A percentile compares a stretch with the other conserved stretches of the same genome.
These are phyloP conservation scores for Anguilla marmorata DNA, from an alignment of 2,797 vertebrate genomes.

Conservation along the genomic window DNA sequence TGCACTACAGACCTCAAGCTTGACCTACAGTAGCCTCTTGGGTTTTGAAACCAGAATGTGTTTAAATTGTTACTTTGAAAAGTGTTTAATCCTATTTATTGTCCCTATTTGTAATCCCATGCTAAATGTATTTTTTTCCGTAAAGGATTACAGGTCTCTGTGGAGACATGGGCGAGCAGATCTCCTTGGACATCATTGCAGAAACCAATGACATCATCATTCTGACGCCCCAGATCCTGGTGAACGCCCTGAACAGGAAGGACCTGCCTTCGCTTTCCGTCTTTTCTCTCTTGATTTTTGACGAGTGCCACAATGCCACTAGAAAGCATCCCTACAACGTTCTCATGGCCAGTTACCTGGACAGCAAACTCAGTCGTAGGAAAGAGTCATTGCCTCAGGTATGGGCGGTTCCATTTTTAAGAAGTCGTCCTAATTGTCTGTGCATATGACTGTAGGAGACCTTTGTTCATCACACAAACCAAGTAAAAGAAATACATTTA, in stretches of 20 bases:
- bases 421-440: background rate
- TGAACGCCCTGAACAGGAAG: constrained; percentile 66
- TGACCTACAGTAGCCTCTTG: background rate
- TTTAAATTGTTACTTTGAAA: background rate
- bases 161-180: constrained; percentile 59
- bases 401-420: constrained; percentile 24
- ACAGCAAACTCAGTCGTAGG: constrained; percentile 62
- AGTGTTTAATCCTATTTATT: background rate
- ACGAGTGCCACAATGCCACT: constrained; percentile 76
- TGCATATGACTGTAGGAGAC: background rate
- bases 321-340: constrained; percentile 72
- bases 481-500: background rate
- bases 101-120: background rate
- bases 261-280: constrained; percentile 63
- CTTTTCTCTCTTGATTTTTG: constrained; percentile 77
- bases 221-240: constrained; percentile 76
- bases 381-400: constrained; percentile 67
- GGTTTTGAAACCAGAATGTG: background rate
- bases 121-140: background rate
- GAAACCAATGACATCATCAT: constrained; percentile 69
- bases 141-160: constrained; percentile 68
- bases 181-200: constrained; percentile 55
- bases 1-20: background rate
- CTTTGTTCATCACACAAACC: background rate
- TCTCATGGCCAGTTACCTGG: constrained; percentile 70